phyloP scores from a whole-genome alignment of 2,797 vertebrate genomes.

The Hemibagrus guttatus region DNA sequence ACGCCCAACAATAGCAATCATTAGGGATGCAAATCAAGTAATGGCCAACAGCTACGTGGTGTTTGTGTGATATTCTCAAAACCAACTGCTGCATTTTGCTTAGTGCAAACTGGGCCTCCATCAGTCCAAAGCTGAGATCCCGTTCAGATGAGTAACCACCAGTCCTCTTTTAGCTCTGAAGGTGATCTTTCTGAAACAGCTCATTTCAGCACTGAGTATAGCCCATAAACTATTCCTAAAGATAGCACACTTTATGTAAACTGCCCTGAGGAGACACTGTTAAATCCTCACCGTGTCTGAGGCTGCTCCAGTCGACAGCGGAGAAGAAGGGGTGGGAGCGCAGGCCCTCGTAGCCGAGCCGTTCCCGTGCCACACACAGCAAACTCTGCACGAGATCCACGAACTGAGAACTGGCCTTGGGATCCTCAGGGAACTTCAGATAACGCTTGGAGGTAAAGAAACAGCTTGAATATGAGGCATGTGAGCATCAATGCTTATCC shows the following conservation, averaged over 20 bases:
- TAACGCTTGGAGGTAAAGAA: constrained; percentile 73
- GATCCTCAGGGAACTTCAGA: constrained; percentile 88
- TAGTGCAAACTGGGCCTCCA: neutral
- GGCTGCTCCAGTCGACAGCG: constrained; percentile 84
- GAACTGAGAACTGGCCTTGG: constrained; percentile 81
- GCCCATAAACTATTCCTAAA: neutral
- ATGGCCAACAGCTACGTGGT: constrained; percentile 10
- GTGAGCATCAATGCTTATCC: too few species aligned
- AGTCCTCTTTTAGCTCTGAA: neutral
- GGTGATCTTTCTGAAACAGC: neutral
- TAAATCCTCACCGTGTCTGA: constrained; percentile 82
- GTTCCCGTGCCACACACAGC: constrained; percentile 84
- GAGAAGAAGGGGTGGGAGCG: constrained; percentile 93
- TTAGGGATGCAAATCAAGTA: constrained; percentile 16
- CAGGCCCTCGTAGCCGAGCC: constrained; percentile 86
- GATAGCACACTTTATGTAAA: neutral
- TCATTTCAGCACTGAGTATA: neutral
- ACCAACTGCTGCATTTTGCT: neutral
- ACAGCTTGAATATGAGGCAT: neutral
- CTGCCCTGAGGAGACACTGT: neutral
- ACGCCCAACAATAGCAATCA: constrained; percentile 35
- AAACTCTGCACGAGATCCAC: constrained; percentile 89
- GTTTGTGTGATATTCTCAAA: neutral
- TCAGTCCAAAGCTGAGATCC: neutral
- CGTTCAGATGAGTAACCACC: neutral